Evolutionary conservation across 2,888 invertebrate species (phyloP).

Genomic region (Troilus luridus): DNA sequence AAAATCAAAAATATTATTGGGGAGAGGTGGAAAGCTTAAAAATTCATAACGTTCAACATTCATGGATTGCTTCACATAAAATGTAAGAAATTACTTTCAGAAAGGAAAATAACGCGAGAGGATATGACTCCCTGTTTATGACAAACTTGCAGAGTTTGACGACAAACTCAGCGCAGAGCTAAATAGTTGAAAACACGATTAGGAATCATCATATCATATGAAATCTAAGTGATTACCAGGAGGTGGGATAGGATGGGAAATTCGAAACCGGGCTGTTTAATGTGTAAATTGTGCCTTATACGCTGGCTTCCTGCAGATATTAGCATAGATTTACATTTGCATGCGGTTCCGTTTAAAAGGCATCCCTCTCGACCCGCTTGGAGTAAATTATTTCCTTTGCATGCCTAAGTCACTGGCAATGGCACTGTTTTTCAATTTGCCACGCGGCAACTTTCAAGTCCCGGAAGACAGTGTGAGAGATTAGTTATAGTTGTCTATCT

Average conservation of each 20-base stretch:
- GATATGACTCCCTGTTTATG: background rate
- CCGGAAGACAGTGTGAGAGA: background rate
- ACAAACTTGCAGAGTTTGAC: background rate
- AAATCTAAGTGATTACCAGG: background rate
- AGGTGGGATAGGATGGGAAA: background rate
- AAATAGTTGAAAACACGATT: background rate
- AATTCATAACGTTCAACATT: too few species aligned
- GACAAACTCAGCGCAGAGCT: background rate
- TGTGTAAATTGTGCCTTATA: conserved; percentile 44
- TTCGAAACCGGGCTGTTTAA: conserved; percentile 30
- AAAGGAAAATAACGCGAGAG: too few species aligned
- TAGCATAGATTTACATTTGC: conserved; percentile 43
- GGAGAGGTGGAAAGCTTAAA: too few species aligned
- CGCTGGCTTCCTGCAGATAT: conserved; percentile 11
- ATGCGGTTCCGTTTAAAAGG: conserved; percentile 31
- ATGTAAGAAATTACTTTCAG: too few species aligned
- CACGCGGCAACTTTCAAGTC: background rate
- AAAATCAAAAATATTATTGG: too few species aligned
- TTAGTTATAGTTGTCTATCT: too few species aligned
- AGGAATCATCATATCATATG: background rate
- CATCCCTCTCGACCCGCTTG: background rate
- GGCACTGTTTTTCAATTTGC: background rate
- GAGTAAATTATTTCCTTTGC: conserved; percentile 1
- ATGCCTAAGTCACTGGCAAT: conserved; percentile 17
- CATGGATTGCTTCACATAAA: too few species aligned